Conservation (phyloP, 2,113 vertebrate genomes). For the Silurus meridionalis region DNA sequence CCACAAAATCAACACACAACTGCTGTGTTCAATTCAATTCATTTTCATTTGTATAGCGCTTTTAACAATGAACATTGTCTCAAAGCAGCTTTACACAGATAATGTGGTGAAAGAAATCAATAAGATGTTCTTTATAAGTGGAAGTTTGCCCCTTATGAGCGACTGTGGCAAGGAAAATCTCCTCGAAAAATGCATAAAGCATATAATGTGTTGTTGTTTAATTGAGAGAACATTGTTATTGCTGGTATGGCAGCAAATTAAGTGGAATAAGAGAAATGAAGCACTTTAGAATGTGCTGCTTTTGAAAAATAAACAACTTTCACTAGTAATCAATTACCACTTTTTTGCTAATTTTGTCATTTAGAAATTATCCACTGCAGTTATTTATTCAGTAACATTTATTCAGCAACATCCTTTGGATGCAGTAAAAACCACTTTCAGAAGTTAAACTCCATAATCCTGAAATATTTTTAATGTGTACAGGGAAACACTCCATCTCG, state of each 20-base stretch:
- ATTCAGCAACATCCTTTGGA: not conserved
- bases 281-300: not conserved
- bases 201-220: not conserved
- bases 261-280: not conserved
- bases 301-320: not conserved
- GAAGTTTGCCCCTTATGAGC: too few relatives aligned
- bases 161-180: too few relatives aligned
- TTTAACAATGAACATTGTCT: too few relatives aligned
- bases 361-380: not conserved
- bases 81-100: too few relatives aligned
- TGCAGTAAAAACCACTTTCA: not conserved
- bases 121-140: too few relatives aligned
- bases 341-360: not conserved
- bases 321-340: not conserved
- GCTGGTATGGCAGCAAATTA: not conserved
- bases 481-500: constrained; percentile 86
- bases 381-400: not conserved
- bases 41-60: too few relatives aligned
- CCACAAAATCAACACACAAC: not conserved
- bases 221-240: not conserved
- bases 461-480: not conserved
- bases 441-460: not conserved
- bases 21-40: too few relatives aligned
- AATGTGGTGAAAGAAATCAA: too few relatives aligned
- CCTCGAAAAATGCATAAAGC: not conserved